Percentiles rank a stretch among this genome's conserved stretches.
Conservation (phyloP, 2,113 vertebrate genomes). For the Indicator maculatus region DNA sequence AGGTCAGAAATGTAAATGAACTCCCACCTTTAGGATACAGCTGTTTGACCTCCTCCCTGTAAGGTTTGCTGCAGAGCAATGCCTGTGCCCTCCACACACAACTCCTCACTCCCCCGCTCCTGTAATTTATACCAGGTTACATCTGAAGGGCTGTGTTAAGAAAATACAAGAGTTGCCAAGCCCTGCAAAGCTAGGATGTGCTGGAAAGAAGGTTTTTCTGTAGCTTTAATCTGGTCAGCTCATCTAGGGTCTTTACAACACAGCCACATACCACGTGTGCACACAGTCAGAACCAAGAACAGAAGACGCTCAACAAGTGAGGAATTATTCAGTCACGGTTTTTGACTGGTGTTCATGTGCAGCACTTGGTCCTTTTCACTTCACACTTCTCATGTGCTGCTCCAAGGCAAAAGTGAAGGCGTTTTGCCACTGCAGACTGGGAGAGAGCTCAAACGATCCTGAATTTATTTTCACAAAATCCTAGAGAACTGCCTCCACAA, state of each 20-base stretch:
- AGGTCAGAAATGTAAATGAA: neutral
- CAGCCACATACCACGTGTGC: neutral
- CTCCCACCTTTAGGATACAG: neutral
- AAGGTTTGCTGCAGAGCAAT: neutral
- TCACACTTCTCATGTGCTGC: neutral
- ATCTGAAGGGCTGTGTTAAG: neutral
- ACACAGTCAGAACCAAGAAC: neutral
- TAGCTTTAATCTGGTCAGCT: neutral
- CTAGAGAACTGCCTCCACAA: neutral
- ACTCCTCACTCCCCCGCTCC: neutral
- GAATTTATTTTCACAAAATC: conserved; percentile 40
- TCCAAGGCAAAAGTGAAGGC: conserved; percentile 23
- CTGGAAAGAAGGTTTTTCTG: neutral
- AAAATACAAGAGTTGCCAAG: neutral
- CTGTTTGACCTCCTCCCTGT: neutral
- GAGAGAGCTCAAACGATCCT: neutral
- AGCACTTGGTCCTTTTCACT: neutral
- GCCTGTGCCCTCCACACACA: neutral
- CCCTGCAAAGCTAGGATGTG: neutral
- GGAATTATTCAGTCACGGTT: neutral
- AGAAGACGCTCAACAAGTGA: neutral
- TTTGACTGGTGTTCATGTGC: neutral
- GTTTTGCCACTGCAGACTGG: neutral
- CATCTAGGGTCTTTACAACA: neutral
- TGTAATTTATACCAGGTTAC: neutral